phyloP scores from a whole-genome alignment of 2,797 vertebrate species.

The Semaprochilodus insignis region DNA sequence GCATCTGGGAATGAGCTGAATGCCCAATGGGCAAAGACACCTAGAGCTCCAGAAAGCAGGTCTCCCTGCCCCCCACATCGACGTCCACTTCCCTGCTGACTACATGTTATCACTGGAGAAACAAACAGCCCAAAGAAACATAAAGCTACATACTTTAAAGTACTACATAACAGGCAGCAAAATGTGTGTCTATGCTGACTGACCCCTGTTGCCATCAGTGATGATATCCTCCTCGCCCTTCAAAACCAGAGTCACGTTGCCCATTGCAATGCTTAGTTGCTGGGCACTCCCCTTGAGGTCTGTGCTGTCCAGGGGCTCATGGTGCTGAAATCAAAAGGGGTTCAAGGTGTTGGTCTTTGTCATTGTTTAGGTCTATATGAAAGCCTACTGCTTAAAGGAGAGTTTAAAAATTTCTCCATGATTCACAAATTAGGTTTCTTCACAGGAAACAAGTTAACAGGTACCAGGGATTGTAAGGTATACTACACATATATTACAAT shows the following conservation, averaged over 20 bases:
- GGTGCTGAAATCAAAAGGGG: slow-evolving; percentile 77
- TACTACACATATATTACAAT: too few species aligned
- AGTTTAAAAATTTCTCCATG: too few species aligned
- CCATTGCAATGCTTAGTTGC: slow-evolving; percentile 92
- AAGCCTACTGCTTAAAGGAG: not conserved
- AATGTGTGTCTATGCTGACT: slow-evolving; percentile 58
- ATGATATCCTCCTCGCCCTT: slow-evolving; percentile 95
- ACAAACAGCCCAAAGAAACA: not conserved
- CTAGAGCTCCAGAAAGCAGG: slow-evolving; percentile 92
- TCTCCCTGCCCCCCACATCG: slow-evolving; percentile 97
- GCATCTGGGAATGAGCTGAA: slow-evolving; percentile 82
- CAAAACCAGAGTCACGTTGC: slow-evolving; percentile 91
- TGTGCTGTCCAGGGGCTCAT: slow-evolving; percentile 81
- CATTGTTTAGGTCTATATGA: not conserved
- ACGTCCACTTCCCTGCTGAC: slow-evolving; percentile 88
- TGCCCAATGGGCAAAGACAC: slow-evolving; percentile 93
- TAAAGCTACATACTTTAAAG: not conserved
- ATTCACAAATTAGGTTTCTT: too few species aligned
- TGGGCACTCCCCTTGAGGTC: slow-evolving; percentile 83
- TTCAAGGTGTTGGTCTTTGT: not conserved
- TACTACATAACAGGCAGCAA: not conserved
- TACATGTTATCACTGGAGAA: slow-evolving; percentile 86
- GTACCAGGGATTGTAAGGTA: too few species aligned
- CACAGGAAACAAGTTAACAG: too few species aligned
- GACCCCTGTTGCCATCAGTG: slow-evolving; percentile 91